A percentile compares a stretch with the other conserved stretches of the same genome.
Conservation (phyloP, 2,888 invertebrate genomes). For the Nemoura dubitans region DNA sequence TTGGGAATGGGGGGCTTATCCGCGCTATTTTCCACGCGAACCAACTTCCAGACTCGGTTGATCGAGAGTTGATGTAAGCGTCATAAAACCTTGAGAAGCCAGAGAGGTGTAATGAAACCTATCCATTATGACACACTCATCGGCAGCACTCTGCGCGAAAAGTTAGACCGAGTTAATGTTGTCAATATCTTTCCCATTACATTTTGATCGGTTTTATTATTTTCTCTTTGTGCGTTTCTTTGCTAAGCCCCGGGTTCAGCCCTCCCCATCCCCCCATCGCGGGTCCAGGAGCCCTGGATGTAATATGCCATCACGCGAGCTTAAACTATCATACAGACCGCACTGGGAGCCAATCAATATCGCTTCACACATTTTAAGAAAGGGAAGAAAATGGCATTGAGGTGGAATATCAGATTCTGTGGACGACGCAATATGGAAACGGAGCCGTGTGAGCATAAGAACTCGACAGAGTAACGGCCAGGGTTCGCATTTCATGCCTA, state of each 20-base stretch:
- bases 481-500: no score
- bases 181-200: constrained; percentile 28
- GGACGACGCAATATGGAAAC: no score
- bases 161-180: constrained; percentile 19
- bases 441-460: no score
- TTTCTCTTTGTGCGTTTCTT: constrained; percentile 19
- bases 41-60: background rate
- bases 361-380: constrained; percentile 25
- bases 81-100: background rate
- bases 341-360: constrained; percentile 28
- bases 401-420: background rate
- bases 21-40: background rate
- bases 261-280: background rate
- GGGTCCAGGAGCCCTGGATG: background rate
- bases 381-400: background rate
- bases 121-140: constrained; percentile 5
- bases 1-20: background rate
- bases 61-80: background rate
- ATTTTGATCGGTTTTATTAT: constrained; percentile 31
- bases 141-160: background rate
- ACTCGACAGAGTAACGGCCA: no score
- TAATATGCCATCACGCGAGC: constrained; percentile 27
- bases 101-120: constrained; percentile 19
- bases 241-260: background rate
- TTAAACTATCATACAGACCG: background rate